A percentile compares a stretch with the other conserved stretches of the same genome.
Conservation (phyloP, 92 coral and sea anemone species). For the Anthopleura xanthogrammica region DNA sequence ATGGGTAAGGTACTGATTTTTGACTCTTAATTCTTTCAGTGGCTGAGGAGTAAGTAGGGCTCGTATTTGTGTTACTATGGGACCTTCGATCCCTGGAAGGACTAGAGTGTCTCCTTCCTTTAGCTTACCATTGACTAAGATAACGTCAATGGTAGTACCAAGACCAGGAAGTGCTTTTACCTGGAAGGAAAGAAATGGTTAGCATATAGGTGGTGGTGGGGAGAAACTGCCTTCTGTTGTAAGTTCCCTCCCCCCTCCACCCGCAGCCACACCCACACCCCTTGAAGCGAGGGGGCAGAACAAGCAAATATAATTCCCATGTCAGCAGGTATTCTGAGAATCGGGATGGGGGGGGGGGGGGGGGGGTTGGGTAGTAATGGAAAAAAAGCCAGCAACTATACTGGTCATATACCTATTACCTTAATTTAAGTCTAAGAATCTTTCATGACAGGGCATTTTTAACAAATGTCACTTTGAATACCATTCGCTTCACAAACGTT, state of each 20-base stretch:
- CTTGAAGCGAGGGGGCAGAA: too few species aligned
- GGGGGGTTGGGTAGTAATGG: too few species aligned
- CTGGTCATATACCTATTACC: too few species aligned
- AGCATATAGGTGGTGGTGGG: background rate
- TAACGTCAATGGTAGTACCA: constrained; percentile 96
- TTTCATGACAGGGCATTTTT: too few species aligned
- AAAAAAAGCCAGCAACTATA: too few species aligned
- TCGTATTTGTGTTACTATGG: constrained; percentile 93
- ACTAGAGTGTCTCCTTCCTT: constrained; percentile 89
- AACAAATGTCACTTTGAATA: too few species aligned
- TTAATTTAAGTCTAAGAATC: too few species aligned
- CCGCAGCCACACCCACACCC: too few species aligned
- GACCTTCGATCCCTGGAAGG: constrained; percentile 94
- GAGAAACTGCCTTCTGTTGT: background rate
- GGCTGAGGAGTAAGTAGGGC: constrained; percentile 99
- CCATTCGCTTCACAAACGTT: too few species aligned
- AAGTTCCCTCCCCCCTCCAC: background rate
- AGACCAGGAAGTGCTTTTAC: constrained; percentile 97
- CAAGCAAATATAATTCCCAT: too few species aligned
- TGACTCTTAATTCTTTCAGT: constrained; percentile 89
- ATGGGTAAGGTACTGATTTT: constrained; percentile 88
- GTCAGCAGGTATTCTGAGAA: too few species aligned
- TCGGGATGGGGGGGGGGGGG: too few species aligned
- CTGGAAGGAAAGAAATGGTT: constrained; percentile 27
- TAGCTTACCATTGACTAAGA: constrained; percentile 90